Evolutionary conservation across 2,113 vertebrate genomes (phyloP).

Genomic region (Gyps fulvus): DNA sequence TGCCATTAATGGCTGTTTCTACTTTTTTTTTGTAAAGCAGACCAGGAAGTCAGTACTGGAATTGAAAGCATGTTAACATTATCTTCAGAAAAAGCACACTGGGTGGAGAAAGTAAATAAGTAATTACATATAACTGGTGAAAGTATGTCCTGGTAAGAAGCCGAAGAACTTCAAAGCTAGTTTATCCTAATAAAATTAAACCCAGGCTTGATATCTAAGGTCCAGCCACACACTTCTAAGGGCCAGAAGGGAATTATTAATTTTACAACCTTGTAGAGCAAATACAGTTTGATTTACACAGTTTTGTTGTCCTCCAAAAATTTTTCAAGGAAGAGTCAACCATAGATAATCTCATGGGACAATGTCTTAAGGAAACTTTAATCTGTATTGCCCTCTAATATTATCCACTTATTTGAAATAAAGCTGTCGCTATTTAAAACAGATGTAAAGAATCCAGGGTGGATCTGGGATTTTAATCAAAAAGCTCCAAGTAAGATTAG

Average conservation of each 20-base stretch:
- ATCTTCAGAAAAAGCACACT: neutral
- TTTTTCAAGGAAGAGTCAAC: neutral
- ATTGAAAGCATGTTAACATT: neutral
- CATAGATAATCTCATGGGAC: neutral
- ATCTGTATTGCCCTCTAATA: neutral
- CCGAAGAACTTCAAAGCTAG: neutral
- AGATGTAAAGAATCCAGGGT: neutral
- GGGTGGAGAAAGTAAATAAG: neutral
- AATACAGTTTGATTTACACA: neutral
- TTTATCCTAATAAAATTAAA: neutral
- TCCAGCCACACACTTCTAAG: neutral
- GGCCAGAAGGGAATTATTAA: neutral
- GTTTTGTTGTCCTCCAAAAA: neutral
- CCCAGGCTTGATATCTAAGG: neutral
- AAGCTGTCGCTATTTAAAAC: neutral
- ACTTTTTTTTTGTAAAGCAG: neutral
- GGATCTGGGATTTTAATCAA: neutral
- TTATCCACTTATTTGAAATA: neutral
- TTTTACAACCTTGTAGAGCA: neutral
- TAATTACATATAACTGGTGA: neutral
- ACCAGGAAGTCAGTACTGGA: neutral
- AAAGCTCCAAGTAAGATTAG: neutral
- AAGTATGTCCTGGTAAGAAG: neutral
- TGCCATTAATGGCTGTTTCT: neutral
- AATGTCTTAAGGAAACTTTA: neutral